Evolutionary conservation across 2,888 invertebrate species (phyloP).

Genomic region (Zonitis immaculata): DNA sequence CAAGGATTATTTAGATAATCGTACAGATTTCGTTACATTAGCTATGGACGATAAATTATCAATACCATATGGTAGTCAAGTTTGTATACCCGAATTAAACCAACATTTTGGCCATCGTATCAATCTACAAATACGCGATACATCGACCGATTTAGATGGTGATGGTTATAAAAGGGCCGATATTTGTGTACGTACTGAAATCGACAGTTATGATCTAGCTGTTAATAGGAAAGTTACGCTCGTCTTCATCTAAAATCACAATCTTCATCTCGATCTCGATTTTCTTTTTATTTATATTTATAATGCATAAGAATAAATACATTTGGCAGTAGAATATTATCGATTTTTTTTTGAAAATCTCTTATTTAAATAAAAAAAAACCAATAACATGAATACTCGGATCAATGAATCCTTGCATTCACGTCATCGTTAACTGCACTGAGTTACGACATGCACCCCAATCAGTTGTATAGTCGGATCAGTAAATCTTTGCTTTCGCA

Average conservation of each 20-base stretch:
- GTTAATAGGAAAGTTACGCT: conserved; percentile 50
- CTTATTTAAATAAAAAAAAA: no score
- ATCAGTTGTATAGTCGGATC: no score
- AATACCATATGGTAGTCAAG: conserved; percentile 48
- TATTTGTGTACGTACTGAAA: conserved; percentile 52
- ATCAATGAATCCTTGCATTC: no score
- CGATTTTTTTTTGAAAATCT: no score
- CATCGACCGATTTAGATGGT: conserved; percentile 44
- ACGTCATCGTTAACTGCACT: no score
- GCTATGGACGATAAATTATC: conserved; percentile 49
- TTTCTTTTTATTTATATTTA: no score
- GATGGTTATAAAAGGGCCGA: conserved; percentile 48
- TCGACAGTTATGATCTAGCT: conserved; percentile 51
- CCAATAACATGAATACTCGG: no score
- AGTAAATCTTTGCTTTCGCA: no score
- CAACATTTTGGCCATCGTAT: conserved; percentile 49
- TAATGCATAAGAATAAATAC: no score
- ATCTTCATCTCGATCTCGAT: no score
- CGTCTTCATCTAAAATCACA: conserved; percentile 40
- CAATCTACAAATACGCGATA: conserved; percentile 49
- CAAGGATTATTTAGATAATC: conserved; percentile 52
- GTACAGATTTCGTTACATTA: conserved; percentile 49
- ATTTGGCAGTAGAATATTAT: no score
- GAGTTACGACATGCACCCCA: no score
- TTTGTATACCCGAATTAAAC: conserved; percentile 53